Evolutionary conservation across 1,140 invertebrate species (phyloP), one percentile per base, ranked within the genome.

Genomic region (Solen grandis): DNA sequence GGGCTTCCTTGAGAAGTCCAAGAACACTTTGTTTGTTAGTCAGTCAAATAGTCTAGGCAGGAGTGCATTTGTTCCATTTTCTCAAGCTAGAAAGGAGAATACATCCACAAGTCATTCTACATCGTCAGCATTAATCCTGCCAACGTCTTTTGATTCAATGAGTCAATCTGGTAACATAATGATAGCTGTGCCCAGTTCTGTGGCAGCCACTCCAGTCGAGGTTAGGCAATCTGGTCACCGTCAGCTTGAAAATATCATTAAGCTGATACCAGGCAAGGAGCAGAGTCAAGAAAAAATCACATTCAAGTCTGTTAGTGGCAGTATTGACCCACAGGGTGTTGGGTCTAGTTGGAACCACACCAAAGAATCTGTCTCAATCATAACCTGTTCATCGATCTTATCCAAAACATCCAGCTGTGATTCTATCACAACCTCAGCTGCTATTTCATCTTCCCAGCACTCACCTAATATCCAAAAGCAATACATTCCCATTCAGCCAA

Each of bases 51-150:
- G 63, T 10, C 52, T 68, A 16, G 60, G 65, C 1, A 72, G 62
- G 50, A 83, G 81, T 68, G 81, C 81, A n/a, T 83, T 83, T 73
- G 81, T 83, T 57, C 81, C 81, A 0, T 83, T 83, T 74, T 83
- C 81, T 0, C 74, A 78, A 29, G 38, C 75, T 2, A 50, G 68
- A 35, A 79, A 77, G 57, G 75, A 83, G 29, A 57, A 31, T 41
- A 27, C 46, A 5, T 29, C 25, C 57, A 22, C 38, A 10, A 82
- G 16, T 25, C 63, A 82, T 35, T 77, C 65, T 38, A 54, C 52
- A 19, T n/a, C 59, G 22, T 69, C 70, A 19, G 55, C 81, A n/a
- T 65, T 78, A 59, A 69, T 46, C 19, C 41, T 10, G 41, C 41
- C 41, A 46, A 19, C 19, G n/a, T n/a, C n/a, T n/a, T n/a, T n/a